Evolutionary conservation across 1,140 invertebrate species (phyloP).

Genomic region (Eubasilissa regina): DNA sequence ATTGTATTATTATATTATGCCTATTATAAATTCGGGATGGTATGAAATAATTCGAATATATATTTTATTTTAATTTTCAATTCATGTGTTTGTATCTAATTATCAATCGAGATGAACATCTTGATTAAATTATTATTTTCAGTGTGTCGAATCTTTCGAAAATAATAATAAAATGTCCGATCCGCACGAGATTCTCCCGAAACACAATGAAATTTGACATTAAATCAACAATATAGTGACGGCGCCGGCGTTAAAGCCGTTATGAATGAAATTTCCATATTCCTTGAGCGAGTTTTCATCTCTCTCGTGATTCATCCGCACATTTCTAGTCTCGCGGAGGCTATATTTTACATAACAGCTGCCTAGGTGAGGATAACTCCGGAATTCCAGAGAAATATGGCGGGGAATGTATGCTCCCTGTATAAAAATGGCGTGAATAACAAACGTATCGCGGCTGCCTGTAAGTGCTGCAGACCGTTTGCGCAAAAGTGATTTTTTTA

Average conservation of each 20-base stretch:
- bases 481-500: slow-evolving; percentile 43
- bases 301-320: slow-evolving; percentile 54
- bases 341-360: slow-evolving; percentile 55
- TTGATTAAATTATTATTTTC: not conserved
- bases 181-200: slow-evolving; percentile 1
- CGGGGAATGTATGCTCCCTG: not conserved
- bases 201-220: slow-evolving; percentile 38
- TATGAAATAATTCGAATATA: too few species aligned
- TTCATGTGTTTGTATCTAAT: too few species aligned
- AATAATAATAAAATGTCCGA: slow-evolving; percentile 1
- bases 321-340: slow-evolving; percentile 45
- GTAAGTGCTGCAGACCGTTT: slow-evolving; percentile 27
- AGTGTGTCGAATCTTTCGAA: not conserved
- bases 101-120: not conserved
- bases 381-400: slow-evolving; percentile 28
- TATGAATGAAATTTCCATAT: slow-evolving; percentile 54
- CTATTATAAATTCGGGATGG: too few species aligned
- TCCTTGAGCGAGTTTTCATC: slow-evolving; percentile 49
- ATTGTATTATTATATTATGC: too few species aligned
- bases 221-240: slow-evolving; percentile 37
- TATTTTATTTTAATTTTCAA: too few species aligned
- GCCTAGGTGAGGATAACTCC: slow-evolving; percentile 55
- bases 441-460: slow-evolving; percentile 40
- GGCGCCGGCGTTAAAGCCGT: slow-evolving; percentile 26
- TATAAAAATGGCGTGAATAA: slow-evolving; percentile 48